Conservation (phyloP, 2,797 vertebrate genomes). For the Cyprinella venusta region DNA sequence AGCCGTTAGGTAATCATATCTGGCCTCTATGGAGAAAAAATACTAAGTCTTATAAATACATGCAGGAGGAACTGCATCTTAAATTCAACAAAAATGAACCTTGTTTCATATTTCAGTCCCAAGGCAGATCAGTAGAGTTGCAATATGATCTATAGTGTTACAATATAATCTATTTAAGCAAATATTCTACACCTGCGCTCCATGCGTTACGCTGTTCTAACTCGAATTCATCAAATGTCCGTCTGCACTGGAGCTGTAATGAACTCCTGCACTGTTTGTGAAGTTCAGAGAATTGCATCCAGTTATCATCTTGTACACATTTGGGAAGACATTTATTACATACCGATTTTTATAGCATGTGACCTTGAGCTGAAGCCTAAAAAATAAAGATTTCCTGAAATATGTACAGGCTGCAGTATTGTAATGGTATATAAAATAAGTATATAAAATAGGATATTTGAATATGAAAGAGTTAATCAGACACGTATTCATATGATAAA, state of each 20-base stretch:
- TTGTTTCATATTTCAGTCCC: not conserved
- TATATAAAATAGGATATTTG: not conserved
- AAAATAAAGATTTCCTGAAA: too few relatives aligned
- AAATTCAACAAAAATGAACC: not conserved
- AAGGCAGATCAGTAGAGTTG: not conserved
- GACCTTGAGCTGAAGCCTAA: too few relatives aligned
- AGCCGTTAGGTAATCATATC: constrained; percentile 27
- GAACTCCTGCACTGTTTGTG: constrained; percentile 4
- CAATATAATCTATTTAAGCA: constrained; percentile 1
- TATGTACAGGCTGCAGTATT: too few relatives aligned
- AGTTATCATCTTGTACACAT: not conserved
- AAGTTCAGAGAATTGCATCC: not conserved
- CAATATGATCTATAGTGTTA: not conserved
- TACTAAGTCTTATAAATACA: constrained; percentile 14
- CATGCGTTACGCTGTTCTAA: not conserved
- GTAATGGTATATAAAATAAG: not conserved
- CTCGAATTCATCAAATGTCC: constrained; percentile 9
- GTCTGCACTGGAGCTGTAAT: not conserved
- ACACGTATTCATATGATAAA: not conserved
- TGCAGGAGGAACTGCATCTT: not conserved
- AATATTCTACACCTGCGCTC: not conserved
- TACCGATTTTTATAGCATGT: too few relatives aligned
- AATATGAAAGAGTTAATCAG: not conserved
- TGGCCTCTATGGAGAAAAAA: not conserved
- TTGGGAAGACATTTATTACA: not conserved